Evolutionary conservation across 2,113 vertebrate species (phyloP).

Genomic region (Saccopteryx leptura): DNA sequence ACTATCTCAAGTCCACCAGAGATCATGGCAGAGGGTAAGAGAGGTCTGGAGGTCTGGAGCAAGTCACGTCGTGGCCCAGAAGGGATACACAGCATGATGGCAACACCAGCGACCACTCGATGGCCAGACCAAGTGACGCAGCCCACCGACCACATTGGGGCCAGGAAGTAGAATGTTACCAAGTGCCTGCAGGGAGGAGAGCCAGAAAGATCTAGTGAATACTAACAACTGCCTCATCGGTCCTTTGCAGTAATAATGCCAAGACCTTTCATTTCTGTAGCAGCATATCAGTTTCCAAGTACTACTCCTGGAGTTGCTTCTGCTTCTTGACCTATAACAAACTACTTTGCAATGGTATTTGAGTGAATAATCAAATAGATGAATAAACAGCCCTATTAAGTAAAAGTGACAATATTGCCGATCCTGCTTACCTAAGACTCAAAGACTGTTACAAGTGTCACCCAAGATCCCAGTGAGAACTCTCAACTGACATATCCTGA

Average conservation of each 20-base stretch:
- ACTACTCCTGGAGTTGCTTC: background rate
- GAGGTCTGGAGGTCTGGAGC: background rate
- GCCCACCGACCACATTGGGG: accelerated
- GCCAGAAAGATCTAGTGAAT: background rate
- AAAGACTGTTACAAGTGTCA: background rate
- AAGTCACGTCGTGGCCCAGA: background rate
- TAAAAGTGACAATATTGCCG: background rate
- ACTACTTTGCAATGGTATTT: background rate
- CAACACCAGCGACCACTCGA: background rate
- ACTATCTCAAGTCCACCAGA: background rate
- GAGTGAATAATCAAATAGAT: background rate
- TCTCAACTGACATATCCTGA: background rate
- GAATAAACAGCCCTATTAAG: background rate
- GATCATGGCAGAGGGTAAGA: background rate
- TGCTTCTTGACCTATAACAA: background rate
- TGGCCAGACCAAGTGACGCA: background rate
- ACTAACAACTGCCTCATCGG: no score
- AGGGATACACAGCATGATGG: background rate
- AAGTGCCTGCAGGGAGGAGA: background rate
- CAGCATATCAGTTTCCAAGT: background rate
- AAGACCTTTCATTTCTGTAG: background rate
- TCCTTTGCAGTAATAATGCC: background rate
- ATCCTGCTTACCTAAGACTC: background rate
- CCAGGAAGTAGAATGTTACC: background rate
- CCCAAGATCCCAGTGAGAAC: background rate